Conservation (phyloP, 2,888 invertebrate species). For the Cephalotes varians region DNA sequence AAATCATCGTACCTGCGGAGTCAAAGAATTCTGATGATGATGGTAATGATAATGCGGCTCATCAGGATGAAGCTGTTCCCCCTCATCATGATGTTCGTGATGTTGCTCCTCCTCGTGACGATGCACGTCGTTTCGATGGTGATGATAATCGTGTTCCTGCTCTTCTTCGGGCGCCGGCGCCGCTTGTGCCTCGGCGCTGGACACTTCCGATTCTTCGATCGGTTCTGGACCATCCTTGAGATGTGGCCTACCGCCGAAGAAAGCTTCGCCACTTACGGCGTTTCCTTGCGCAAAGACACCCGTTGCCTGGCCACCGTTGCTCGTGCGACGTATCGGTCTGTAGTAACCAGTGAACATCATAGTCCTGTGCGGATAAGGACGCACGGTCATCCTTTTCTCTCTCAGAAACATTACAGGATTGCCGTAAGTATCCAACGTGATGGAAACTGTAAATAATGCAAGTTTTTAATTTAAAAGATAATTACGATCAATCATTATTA, state of each 20-base stretch:
- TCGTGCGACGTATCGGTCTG: slow-evolving; percentile 77
- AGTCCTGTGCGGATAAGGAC: slow-evolving; percentile 78
- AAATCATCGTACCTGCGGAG: slow-evolving; percentile 12
- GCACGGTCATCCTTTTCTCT: slow-evolving; percentile 74
- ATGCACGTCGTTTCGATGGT: slow-evolving; percentile 43
- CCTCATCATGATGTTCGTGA: slow-evolving; percentile 38
- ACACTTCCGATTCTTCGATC: slow-evolving; percentile 77
- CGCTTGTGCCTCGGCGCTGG: slow-evolving; percentile 81
- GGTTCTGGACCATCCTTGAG: slow-evolving; percentile 77
- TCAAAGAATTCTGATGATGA: slow-evolving; percentile 23
- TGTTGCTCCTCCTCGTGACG: slow-evolving; percentile 60
- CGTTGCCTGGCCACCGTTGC: slow-evolving; percentile 74
- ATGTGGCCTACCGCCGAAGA: slow-evolving; percentile 75
- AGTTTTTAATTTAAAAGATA: neutral
- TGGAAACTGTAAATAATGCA: slow-evolving; percentile 68
- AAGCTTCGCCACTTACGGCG: slow-evolving; percentile 80
- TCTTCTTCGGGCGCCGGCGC: slow-evolving; percentile 72
- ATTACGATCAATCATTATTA: too few species aligned
- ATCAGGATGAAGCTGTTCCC: neutral
- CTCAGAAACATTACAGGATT: slow-evolving; percentile 75
- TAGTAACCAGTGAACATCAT: slow-evolving; percentile 84
- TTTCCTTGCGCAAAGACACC: slow-evolving; percentile 83
- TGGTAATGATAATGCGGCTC: slow-evolving; percentile 15
- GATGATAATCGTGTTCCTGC: slow-evolving; percentile 45
- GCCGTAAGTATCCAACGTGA: slow-evolving; percentile 74